Conservation (phyloP, 1,140 invertebrate species). For the Hylyphantes graminicola region DNA sequence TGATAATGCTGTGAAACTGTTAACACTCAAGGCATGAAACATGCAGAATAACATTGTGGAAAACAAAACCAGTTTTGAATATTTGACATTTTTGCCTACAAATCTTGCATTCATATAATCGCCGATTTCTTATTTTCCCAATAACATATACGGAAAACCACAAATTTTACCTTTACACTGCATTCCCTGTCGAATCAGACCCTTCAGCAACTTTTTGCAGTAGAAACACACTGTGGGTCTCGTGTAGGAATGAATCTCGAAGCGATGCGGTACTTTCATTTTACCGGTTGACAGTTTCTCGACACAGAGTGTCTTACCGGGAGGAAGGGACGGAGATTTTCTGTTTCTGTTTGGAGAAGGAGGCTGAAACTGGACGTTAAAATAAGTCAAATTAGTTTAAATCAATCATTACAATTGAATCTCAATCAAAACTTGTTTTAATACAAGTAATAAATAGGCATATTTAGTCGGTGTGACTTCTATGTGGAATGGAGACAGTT, state of each 20-base stretch:
- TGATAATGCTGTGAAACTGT: too few relatives aligned
- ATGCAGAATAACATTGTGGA: too few relatives aligned
- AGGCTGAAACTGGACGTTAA: conserved; percentile 20
- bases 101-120: too few relatives aligned
- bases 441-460: too few relatives aligned
- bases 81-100: too few relatives aligned
- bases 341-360: conserved; percentile 63
- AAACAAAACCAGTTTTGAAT: too few relatives aligned
- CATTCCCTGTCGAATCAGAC: conserved; percentile 95
- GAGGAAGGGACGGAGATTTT: conserved; percentile 79
- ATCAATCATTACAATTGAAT: too few relatives aligned
- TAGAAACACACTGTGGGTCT: conserved; percentile 94
- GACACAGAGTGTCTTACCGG: conserved; percentile 78
- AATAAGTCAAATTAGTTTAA: not conserved
- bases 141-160: not conserved
- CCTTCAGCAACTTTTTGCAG: conserved; percentile 94
- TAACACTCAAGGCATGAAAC: too few relatives aligned
- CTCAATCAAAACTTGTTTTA: too few relatives aligned
- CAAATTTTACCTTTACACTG: conserved; percentile 81
- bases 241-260: conserved; percentile 83
- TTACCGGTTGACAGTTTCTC: conserved; percentile 75
- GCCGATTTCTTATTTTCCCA: too few relatives aligned
- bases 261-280: conserved; percentile 90
- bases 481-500: too few relatives aligned
- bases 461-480: too few relatives aligned